Evolutionary conservation across 1,140 invertebrate species (phyloP).

Genomic region (Telenomus remus): DNA sequence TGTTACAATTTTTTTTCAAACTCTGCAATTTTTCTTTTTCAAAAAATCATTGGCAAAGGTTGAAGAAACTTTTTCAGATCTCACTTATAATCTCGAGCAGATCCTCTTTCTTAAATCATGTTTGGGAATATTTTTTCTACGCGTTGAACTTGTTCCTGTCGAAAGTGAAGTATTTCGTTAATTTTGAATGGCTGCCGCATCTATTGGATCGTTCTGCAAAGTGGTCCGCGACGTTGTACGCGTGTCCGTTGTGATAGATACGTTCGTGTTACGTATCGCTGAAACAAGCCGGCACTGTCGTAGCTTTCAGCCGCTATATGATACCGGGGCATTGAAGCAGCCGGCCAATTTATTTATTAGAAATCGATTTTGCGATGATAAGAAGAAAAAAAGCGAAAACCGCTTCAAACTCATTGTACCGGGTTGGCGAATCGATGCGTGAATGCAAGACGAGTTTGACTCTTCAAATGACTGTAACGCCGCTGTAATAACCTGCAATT

Average conservation of each 20-base stretch:
- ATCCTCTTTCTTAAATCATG: slow-evolving; percentile 31
- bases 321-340: slow-evolving; percentile 31
- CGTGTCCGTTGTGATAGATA: slow-evolving; percentile 59
- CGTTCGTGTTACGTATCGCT: slow-evolving; percentile 56
- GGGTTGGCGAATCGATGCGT: slow-evolving; percentile 10
- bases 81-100: not conserved
- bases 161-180: slow-evolving; percentile 50
- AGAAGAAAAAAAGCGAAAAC: slow-evolving; percentile 13
- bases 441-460: slow-evolving; percentile 12
- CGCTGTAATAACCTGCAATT: slow-evolving; percentile 73
- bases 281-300: slow-evolving; percentile 52
- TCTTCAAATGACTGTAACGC: slow-evolving; percentile 42
- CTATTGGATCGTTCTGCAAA: slow-evolving; percentile 48
- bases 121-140: slow-evolving; percentile 39
- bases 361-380: slow-evolving; percentile 44
- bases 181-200: slow-evolving; percentile 48
- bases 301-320: slow-evolving; percentile 37
- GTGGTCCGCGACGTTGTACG: slow-evolving; percentile 57
- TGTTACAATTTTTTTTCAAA: no score
- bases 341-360: slow-evolving; percentile 55
- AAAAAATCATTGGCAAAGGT: no score
- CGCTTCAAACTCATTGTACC: not conserved
- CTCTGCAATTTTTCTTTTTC: no score
- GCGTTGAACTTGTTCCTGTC: slow-evolving; percentile 47
- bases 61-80: no score